These are phyloP conservation scores for Mus pahari DNA, from an alignment of 2,113 vertebrate genomes.

Conservation along the genomic window DNA sequence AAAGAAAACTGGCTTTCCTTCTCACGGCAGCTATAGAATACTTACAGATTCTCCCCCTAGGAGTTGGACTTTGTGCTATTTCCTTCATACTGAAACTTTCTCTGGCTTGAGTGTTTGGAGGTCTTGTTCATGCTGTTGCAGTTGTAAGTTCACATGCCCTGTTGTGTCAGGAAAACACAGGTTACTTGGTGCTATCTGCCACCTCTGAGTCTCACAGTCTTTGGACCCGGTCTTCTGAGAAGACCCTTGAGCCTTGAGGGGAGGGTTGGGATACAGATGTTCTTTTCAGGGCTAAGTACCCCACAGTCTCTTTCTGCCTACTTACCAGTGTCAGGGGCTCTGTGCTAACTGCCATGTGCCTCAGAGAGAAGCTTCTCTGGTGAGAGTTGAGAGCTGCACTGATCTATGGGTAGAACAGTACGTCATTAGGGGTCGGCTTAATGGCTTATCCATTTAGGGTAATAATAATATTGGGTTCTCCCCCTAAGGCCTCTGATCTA, in stretches of 20 bases:
- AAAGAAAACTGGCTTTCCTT: not conserved
- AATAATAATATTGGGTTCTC: not conserved
- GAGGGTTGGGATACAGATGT: not conserved
- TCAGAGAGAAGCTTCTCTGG: not conserved
- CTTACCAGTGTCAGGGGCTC: not conserved
- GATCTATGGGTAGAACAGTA: not conserved
- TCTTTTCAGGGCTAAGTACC: not conserved
- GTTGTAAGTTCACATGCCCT: not conserved
- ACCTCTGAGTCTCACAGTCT: not conserved
- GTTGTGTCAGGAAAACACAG: not conserved
- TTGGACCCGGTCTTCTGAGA: not conserved
- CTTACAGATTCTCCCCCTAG: not conserved
- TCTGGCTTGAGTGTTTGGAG: not conserved
- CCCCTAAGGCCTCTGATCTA: not conserved
- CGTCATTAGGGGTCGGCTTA: not conserved
- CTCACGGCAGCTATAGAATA: not conserved
- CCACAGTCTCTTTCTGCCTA: not conserved
- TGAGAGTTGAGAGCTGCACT: not conserved
- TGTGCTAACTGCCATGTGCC: not conserved
- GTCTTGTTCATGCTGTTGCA: not conserved
- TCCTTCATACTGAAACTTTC: not conserved
- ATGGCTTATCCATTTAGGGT: not conserved
- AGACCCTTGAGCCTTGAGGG: not conserved
- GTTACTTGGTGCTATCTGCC: not conserved
- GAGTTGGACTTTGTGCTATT: not conserved